A percentile compares a stretch with the other conserved stretches of the same genome.
Evolutionary conservation across 2,113 vertebrate genomes (phyloP).

Genomic region (pig (Sus scrofa)): T2T-Sscrofa CM000820.6:142484501-142485000

Average conservation of each 20-base stretch:
- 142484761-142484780: background rate
- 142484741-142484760: background rate
- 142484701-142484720: background rate
- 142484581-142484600: background rate
- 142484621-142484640: background rate
- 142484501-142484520: no score
- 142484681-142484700: background rate
- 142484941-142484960: no score
- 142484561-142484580: background rate
- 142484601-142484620: background rate
- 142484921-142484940: background rate
- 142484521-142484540: no score
- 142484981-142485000: background rate
- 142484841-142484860: background rate
- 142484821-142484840: background rate
- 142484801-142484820: no score
- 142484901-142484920: background rate
- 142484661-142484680: background rate
- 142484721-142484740: background rate
- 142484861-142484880: background rate
- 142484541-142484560: background rate
- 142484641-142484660: no score
- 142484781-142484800: no score
- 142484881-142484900: background rate
- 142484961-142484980: background rate